Percentiles rank a stretch among this genome's conserved stretches.
phyloP scores from a whole-genome alignment of 2,797 vertebrate species.

The Enoplosus armatus region DNA sequence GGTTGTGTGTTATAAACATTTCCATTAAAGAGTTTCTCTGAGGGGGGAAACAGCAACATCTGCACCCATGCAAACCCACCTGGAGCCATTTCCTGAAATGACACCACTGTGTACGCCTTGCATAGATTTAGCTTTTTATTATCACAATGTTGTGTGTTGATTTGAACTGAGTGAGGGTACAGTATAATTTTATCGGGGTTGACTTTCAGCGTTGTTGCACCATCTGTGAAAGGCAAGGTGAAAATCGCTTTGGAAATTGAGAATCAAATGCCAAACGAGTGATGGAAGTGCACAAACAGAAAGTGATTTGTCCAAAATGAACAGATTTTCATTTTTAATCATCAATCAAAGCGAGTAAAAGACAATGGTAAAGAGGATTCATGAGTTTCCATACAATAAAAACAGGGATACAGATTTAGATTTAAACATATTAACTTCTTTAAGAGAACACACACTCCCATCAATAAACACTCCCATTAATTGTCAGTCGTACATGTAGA shows the following conservation, averaged over 20 bases:
- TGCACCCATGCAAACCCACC: constrained; percentile 27
- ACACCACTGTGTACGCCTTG: neutral
- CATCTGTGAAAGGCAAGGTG: neutral
- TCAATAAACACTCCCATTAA: neutral
- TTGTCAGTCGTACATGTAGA: neutral
- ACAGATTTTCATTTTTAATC: neutral
- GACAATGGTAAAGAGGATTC: neutral
- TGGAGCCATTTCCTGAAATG: constrained; percentile 51
- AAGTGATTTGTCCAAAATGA: too few species aligned
- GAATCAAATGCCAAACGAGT: neutral
- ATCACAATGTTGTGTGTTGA: neutral
- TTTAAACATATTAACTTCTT: neutral
- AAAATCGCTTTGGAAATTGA: neutral
- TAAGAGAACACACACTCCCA: neutral
- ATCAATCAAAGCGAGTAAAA: neutral
- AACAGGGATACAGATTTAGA: neutral
- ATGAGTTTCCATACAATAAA: neutral
- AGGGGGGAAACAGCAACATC: constrained; percentile 25
- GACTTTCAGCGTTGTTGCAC: neutral
- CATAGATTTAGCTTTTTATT: constrained; percentile 15
- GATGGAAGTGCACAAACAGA: neutral
- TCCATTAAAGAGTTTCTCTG: constrained; percentile 36
- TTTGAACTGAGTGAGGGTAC: constrained; percentile 15
- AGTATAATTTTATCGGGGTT: neutral
- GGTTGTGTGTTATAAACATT: constrained; percentile 19